Evolutionary conservation across 2,888 invertebrate species (phyloP).

Genomic region (Drosophila tripunctata): DNA sequence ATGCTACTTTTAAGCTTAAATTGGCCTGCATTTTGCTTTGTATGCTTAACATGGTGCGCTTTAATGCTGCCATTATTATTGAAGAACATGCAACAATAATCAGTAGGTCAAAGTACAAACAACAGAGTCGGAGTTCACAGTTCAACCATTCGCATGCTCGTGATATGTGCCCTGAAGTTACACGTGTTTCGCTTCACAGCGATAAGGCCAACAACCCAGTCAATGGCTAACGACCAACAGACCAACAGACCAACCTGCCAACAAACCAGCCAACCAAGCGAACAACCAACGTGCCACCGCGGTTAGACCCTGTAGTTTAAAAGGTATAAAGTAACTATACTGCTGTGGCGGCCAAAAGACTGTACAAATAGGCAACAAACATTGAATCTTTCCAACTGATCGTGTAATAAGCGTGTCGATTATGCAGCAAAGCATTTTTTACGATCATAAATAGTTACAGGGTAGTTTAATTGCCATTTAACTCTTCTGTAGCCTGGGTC

Average conservation of each 20-base stretch:
- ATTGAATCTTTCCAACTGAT: no score
- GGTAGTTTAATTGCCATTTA: background rate
- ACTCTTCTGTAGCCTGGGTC: background rate
- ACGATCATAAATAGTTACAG: background rate
- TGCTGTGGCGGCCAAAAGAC: no score
- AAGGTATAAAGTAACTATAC: background rate
- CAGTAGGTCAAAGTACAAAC: constrained; percentile 43
- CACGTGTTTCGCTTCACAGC: constrained; percentile 50
- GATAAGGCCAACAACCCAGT: constrained; percentile 58
- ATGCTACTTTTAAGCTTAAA: constrained; percentile 48
- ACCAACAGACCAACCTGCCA: constrained; percentile 1
- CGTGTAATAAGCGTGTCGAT: no score
- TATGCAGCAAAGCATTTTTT: background rate
- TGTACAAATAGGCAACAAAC: no score
- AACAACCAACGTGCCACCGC: constrained; percentile 24
- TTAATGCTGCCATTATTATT: constrained; percentile 58
- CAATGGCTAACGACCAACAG: constrained; percentile 17
- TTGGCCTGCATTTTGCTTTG: constrained; percentile 33
- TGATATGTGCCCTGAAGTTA: constrained; percentile 48
- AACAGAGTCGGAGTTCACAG: constrained; percentile 3
- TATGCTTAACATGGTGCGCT: constrained; percentile 19
- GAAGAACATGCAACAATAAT: constrained; percentile 53
- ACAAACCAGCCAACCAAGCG: constrained; percentile 1
- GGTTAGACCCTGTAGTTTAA: background rate
- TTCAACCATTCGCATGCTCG: background rate